Base-by-base conservation (phyloP, 2,888 invertebrate species). In the Nymphalis urticae region DNA sequence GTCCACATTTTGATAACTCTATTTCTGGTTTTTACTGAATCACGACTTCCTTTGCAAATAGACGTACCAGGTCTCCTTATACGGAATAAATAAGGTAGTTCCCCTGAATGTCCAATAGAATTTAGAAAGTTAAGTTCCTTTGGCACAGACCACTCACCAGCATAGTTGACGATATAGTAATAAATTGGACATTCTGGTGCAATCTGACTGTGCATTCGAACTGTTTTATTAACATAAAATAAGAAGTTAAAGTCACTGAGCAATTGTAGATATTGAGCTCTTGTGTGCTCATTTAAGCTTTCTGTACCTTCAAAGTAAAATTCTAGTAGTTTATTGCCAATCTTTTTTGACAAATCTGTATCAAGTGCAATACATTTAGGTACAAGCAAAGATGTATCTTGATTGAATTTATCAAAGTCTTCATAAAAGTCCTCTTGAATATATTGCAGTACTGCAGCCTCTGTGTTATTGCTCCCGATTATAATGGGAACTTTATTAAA, bases 1-100 rank as follows among this genome's bases (percentile, higher is more conserved):
- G 92, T 92, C 92, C 93, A 93, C 88, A 93, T 84, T 77, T 83
- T 88, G 5, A 90, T 76, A 62, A 92, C 83, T 79, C 87, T 84
- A 27, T 76, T 83, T 73, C 88, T 85, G 19, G 87, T 89, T 56
- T 73, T 81, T 4, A 87, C 75, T 10, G 89, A 87, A 74, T 91
- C 89, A 65, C 86, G 77, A 73, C 85, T 88, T 24, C 89, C 89
- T 76, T 85, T 86, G 71, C 82, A 86, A 36, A 77, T 69, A 8
- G 76, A 75, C 32, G 70, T 70, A 17, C 81, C 79, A 16, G 80
- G 77, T 63, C 75, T 73, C 75, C 81, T 85, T 10, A 87, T 77
- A 36, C 82, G 77, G 75, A 90, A 93, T 32, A 93, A 68, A 71
- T 89, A 91, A 3, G 90, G 81, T n/a, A 89, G 71, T 75, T 93